Evolutionary conservation across 1,140 invertebrate species (phyloP).

Genomic region (Rhyacophila brunnea): DNA sequence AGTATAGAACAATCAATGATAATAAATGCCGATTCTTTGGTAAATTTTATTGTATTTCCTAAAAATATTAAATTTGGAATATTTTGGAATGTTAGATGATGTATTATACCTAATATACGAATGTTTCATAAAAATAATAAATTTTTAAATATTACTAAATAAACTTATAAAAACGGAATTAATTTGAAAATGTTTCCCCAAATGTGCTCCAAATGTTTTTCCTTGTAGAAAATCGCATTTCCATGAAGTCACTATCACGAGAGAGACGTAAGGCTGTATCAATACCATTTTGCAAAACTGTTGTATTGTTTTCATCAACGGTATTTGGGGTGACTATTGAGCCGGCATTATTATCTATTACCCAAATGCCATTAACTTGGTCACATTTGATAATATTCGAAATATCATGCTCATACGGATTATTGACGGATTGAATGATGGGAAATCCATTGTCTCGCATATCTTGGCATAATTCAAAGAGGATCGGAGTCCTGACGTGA

Average conservation of each 20-base stretch:
- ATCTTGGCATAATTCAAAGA: constrained; percentile 19
- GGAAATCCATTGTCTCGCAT: constrained; percentile 21
- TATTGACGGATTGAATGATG: no score
- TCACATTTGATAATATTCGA: not conserved
- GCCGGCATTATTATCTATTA: not conserved
- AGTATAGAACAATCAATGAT: no score
- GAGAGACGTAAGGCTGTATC: not conserved
- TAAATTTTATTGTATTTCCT: not conserved
- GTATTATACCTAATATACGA: no score
- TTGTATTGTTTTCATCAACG: not conserved
- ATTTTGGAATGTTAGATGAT: no score
- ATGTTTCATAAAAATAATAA: no score
- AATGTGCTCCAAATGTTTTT: constrained; percentile 30
- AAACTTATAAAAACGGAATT: not conserved
- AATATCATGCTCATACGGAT: not conserved
- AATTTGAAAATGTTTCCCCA: constrained; percentile 29
- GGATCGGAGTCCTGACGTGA: not conserved
- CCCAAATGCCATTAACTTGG: not conserved
- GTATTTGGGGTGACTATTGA: not conserved
- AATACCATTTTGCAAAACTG: not conserved
- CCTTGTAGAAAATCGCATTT: constrained; percentile 13
- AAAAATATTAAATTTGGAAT: not conserved
- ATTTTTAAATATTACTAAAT: no score
- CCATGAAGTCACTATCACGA: not conserved
- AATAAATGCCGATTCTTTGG: no score